These are phyloP conservation scores for Mylabris phalerata DNA, from an alignment of 1,140 invertebrate species.

Conservation along the genomic window DNA sequence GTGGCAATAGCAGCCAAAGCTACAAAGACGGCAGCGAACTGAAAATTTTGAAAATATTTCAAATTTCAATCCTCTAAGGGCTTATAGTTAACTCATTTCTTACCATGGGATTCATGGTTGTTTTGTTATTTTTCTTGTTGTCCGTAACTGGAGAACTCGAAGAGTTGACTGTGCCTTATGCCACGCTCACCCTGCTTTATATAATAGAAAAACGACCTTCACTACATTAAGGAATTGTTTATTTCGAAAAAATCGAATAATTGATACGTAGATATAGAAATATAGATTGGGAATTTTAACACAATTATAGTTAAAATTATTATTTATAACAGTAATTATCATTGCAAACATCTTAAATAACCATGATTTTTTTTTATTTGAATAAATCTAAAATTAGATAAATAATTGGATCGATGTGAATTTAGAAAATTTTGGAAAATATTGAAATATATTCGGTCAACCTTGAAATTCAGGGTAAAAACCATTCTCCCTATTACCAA, in stretches of 20 bases:
- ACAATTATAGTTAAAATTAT: too few species aligned
- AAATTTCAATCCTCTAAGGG: too few species aligned
- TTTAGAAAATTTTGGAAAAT: too few species aligned
- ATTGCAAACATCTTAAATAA: too few species aligned
- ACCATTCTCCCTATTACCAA: too few species aligned
- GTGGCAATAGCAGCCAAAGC: constrained; percentile 19
- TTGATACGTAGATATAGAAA: background rate
- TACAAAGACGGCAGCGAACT: constrained; percentile 23
- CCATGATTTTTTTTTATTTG: too few species aligned
- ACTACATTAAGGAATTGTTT: constrained; percentile 9
- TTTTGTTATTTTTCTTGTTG: too few species aligned
- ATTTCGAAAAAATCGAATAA: constrained; percentile 9
- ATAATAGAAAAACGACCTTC: constrained; percentile 13
- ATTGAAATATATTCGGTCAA: too few species aligned
- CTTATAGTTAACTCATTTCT: background rate
- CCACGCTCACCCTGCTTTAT: constrained; percentile 13
- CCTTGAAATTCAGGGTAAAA: too few species aligned
- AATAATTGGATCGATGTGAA: too few species aligned
- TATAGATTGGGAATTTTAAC: background rate
- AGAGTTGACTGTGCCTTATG: constrained; percentile 19
- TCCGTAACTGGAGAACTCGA: background rate
- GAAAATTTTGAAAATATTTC: background rate
- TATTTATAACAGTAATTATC: too few species aligned
- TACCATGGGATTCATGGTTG: constrained; percentile 26
- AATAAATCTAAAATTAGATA: too few species aligned